These are phyloP conservation scores for Griposia aprilina DNA, from an alignment of 2,888 invertebrate genomes.

Conservation along the genomic window DNA sequence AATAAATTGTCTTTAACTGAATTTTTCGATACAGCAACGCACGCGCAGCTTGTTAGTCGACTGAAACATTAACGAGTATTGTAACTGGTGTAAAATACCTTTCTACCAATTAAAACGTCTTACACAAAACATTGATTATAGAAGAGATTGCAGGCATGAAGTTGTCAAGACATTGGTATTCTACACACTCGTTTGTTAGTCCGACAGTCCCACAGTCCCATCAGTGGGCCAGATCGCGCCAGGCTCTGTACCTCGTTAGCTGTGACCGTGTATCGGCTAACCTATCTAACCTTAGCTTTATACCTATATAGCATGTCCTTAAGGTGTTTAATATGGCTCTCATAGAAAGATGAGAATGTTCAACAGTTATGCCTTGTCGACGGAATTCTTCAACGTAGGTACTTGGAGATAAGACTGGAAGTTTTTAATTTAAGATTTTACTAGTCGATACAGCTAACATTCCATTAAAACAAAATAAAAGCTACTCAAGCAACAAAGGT, in stretches of 20 bases:
- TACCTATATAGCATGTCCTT: constrained; percentile 43
- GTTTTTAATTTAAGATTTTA: neutral
- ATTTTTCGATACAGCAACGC: neutral
- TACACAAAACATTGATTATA: constrained; percentile 44
- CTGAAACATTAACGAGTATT: constrained; percentile 1
- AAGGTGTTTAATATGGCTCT: constrained; percentile 35
- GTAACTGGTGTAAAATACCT: constrained; percentile 33
- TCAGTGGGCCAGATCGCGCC: constrained; percentile 58
- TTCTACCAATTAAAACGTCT: constrained; percentile 52
- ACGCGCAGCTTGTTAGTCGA: constrained; percentile 30
- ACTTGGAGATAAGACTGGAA: neutral
- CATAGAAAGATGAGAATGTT: constrained; percentile 29
- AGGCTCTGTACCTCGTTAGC: constrained; percentile 75
- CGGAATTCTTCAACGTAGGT: neutral
- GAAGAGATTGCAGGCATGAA: constrained; percentile 35
- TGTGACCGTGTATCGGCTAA: constrained; percentile 74
- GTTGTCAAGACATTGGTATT: constrained; percentile 51
- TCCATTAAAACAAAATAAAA: neutral
- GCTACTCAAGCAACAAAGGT: neutral
- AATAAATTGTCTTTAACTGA: constrained; percentile 1
- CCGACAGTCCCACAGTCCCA: constrained; percentile 40
- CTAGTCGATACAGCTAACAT: neutral
- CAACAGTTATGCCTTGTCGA: constrained; percentile 9
- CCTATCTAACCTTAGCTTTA: constrained; percentile 74
- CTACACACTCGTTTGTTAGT: constrained; percentile 43